These are phyloP conservation scores for Hedychridium roseum DNA, from an alignment of 2,888 invertebrate genomes.

Conservation along the genomic window DNA sequence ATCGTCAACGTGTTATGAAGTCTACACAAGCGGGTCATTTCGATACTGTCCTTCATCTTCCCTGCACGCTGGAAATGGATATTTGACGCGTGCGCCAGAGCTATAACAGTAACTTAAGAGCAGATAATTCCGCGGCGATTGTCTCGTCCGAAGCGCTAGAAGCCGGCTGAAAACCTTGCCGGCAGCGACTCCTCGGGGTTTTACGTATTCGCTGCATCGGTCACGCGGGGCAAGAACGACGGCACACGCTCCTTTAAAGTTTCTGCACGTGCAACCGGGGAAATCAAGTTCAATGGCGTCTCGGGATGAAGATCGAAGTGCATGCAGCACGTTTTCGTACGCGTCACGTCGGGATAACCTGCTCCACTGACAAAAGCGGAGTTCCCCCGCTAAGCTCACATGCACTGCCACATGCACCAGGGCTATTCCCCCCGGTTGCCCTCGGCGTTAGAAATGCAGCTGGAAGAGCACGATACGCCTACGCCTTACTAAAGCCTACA, in stretches of 20 bases:
- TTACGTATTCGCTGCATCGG: too few relatives aligned
- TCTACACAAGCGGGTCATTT: too few relatives aligned
- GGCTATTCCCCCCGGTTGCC: constrained; percentile 14
- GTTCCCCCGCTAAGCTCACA: constrained; percentile 7
- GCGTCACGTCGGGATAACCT: constrained; percentile 6
- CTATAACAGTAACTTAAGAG: too few relatives aligned
- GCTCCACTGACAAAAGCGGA: constrained; percentile 10
- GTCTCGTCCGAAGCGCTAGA: too few relatives aligned
- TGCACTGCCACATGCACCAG: constrained; percentile 11
- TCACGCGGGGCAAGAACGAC: too few relatives aligned
- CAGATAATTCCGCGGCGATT: too few relatives aligned
- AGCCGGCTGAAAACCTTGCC: too few relatives aligned
- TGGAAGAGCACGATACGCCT: constrained; percentile 31
- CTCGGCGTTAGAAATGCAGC: constrained; percentile 35
- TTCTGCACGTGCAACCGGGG: constrained; percentile 36
- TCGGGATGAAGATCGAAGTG: constrained; percentile 27
- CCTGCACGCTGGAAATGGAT: too few relatives aligned
- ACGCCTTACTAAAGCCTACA: constrained; percentile 36
- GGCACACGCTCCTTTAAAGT: constrained; percentile 35
- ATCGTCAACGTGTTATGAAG: too few relatives aligned
- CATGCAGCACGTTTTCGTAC: constrained; percentile 22
- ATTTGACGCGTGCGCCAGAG: too few relatives aligned
- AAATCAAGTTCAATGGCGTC: constrained; percentile 50
- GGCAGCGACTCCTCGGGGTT: too few relatives aligned
- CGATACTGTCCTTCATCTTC: too few relatives aligned